These are phyloP conservation scores for Cynopterus sphinx DNA, from an alignment of 2,797 vertebrate species.

Conservation along the genomic window DNA sequence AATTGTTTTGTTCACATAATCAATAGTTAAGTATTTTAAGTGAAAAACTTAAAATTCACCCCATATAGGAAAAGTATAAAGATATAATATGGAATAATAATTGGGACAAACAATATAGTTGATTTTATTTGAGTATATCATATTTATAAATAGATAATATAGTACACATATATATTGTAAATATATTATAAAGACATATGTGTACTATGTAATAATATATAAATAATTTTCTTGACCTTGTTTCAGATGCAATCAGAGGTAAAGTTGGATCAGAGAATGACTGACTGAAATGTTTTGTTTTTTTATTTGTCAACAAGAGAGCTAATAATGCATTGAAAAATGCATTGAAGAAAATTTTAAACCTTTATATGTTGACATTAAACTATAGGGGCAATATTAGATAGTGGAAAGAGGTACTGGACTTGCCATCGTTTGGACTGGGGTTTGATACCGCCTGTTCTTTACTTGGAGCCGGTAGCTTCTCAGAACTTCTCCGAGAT, in stretches of 20 bases:
- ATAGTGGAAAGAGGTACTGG: not conserved
- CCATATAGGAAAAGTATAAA: not conserved
- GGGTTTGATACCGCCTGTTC: not conserved
- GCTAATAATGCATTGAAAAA: not conserved
- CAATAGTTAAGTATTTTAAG: not conserved
- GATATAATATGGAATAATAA: not conserved
- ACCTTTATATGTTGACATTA: not conserved
- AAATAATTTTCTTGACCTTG: not conserved
- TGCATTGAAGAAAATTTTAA: not conserved
- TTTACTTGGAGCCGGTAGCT: not conserved
- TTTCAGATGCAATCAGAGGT: constrained; percentile 6
- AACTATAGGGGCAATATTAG: not conserved
- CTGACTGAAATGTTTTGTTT: not conserved
- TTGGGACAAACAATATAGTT: not conserved
- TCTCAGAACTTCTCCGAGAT: not conserved
- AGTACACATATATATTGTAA: not conserved
- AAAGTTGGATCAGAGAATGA: not conserved
- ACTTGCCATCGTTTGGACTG: not conserved
- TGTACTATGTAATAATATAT: not conserved
- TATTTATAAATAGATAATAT: not conserved
- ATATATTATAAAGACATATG: not conserved
- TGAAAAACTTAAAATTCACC: constrained; percentile 8
- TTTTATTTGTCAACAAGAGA: not conserved
- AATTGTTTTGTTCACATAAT: not conserved
- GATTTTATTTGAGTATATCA: not conserved